These are phyloP conservation scores for Axea sp. DNA, from an alignment of 2,888 invertebrate species.

Conservation along the genomic window DNA sequence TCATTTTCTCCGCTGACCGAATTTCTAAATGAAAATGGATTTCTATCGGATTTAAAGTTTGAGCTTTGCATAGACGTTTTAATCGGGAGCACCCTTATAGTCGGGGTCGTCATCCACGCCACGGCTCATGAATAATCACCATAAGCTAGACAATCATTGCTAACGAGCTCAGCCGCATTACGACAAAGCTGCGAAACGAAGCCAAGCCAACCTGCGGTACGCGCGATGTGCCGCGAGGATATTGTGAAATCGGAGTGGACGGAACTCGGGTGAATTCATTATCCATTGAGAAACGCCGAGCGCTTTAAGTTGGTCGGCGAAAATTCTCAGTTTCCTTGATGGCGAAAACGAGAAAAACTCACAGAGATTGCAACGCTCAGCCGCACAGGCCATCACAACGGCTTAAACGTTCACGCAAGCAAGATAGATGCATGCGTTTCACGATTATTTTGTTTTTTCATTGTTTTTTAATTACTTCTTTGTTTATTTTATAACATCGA, in stretches of 20 bases:
- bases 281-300: constrained; percentile 57
- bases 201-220: constrained; percentile 11
- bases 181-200: constrained; percentile 39
- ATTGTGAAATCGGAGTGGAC: constrained; percentile 60
- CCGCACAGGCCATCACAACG: constrained; percentile 17
- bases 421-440: too few relatives aligned
- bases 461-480: too few relatives aligned
- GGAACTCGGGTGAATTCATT: constrained; percentile 61
- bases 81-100: neutral
- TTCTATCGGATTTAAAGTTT: neutral
- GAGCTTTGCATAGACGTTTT: too few relatives aligned
- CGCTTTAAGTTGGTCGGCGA: constrained; percentile 59
- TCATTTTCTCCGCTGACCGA: constrained; percentile 29
- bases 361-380: constrained; percentile 11
- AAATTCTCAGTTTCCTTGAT: constrained; percentile 56
- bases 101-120: constrained; percentile 16
- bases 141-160: constrained; percentile 22
- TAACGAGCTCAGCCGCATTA: constrained; percentile 42
- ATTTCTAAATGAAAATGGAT: constrained; percentile 26
- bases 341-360: constrained; percentile 58
- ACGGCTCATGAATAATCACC: constrained; percentile 19
- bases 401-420: neutral
- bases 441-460: too few relatives aligned
- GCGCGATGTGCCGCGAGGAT: constrained; percentile 32
- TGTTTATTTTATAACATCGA: too few relatives aligned